Conservation (phyloP, 2,797 vertebrate species). For the Adrianichthys oophorus region DNA sequence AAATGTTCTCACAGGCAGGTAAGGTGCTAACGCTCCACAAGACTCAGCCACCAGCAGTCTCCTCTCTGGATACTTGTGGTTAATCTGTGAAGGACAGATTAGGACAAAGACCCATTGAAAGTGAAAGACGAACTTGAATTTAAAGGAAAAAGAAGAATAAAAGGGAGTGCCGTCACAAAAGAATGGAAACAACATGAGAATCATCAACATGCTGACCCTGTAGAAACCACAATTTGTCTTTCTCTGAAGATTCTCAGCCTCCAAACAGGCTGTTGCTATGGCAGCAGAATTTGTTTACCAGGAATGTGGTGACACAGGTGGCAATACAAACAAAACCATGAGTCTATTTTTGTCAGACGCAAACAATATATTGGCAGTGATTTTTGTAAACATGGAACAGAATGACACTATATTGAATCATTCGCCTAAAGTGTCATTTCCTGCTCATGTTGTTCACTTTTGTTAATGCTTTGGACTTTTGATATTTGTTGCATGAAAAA, state of each 20-base stretch:
- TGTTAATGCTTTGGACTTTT: too few species aligned
- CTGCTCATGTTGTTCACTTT: too few species aligned
- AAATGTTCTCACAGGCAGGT: slow-evolving; percentile 90
- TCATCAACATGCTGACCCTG: slow-evolving; percentile 72
- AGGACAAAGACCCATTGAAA: slow-evolving; percentile 22
- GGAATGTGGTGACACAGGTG: slow-evolving; percentile 44
- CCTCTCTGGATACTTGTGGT: slow-evolving; percentile 99
- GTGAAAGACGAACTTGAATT: slow-evolving; percentile 33
- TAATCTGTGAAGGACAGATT: slow-evolving; percentile 82
- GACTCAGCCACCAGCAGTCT: slow-evolving; percentile 95
- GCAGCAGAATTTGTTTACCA: slow-evolving; percentile 36
- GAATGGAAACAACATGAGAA: slow-evolving; percentile 67
- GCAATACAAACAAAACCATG: slow-evolving; percentile 50
- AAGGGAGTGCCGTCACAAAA: slow-evolving; percentile 48
- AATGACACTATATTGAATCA: not conserved
- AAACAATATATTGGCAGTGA: not conserved
- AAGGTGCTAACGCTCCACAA: slow-evolving; percentile 95
- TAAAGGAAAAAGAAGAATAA: slow-evolving; percentile 40
- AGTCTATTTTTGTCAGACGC: slow-evolving; percentile 39
- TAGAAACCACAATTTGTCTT: slow-evolving; percentile 65
- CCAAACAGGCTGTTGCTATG: slow-evolving; percentile 49
- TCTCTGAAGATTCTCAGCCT: slow-evolving; percentile 65
- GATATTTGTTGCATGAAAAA: too few species aligned
- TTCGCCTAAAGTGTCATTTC: not conserved
- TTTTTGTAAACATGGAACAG: slow-evolving; percentile 6